Evolutionary conservation across 1,140 invertebrate genomes (phyloP), one percentile per base, ranked within the genome.

Genomic region (Drosophila carrolli): DNA sequence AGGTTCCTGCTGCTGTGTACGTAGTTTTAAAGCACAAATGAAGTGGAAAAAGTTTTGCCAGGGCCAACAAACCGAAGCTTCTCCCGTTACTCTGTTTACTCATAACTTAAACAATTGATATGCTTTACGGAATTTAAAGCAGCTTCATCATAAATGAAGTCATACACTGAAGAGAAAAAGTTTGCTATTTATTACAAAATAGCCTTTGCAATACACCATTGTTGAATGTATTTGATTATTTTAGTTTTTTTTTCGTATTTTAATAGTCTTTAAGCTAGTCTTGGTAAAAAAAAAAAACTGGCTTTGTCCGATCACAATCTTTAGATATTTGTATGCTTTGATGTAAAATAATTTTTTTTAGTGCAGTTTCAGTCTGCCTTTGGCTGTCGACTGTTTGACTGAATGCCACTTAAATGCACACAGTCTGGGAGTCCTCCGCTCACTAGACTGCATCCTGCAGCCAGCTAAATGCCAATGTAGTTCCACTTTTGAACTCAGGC

Each of bases 71-170:
- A 66, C 59, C 27, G 14, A 44, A 57, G 19, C 38, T 40, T 19
- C n/a, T 19, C n/a, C 16, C 1, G 35, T 23, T 40, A 5, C 62
- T 23, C 5, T 16, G 29, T 60, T 16, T 27, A 43, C 58, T 65
- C 44, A 53, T 85, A 74, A 81, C 79, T 71, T 81, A 74, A 77
- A 72, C 75, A 86, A 86, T 82, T 82, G 82, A 86, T 86, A 75
- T 67, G 71, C 59, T 70, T 72, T 32, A 44, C n/a, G 37, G 48
- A 46, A 37, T 32, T 62, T 19, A 23, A 57, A 37, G 35, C 6
- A 46, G 13, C 11, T 43, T 7, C 19, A 23, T 23, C 23, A 23
- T 32, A 27, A 13, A 13, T n/a, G 4, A 16, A 37, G 5, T 35
- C 16, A 6, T n/a, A 2, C 47, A 67, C 47, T 32, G 29, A 32